Evolutionary conservation across 2,888 invertebrate species (phyloP), one percentile per base, ranked within the genome.

Genomic region (Dermolepida albohirtum): DNA sequence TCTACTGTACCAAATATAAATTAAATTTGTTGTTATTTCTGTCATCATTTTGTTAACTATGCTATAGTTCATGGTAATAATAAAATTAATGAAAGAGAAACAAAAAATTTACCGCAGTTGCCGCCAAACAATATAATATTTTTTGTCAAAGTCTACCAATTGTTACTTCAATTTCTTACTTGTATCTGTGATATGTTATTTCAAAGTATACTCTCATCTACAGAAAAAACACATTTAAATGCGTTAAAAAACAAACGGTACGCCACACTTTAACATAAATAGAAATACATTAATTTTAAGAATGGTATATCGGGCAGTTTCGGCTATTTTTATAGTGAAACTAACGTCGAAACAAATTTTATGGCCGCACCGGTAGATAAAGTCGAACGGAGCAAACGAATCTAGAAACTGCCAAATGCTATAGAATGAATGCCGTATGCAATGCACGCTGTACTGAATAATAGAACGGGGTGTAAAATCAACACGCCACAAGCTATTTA

Each of bases 401-500:
- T 47, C 59, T 47, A 27, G 29, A 44, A 47, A 47, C 59, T 14
- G 34, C 47, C 59, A 62, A 59, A 17, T 62, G 17, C 29, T 14
- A 64, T 64, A 54, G 39, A 43, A 17, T 34, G 34, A 7, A 34
- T 34, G 34, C 44, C 59, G 47, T 62, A 62, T 62, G 49, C 59
- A 34, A 62, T 62, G 49, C 59, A 34, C 14, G 34, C 55, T 41
- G 57, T 40, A 57, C 40, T 59, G 49, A 59, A 59, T 57, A 66
- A 66, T 66, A 57, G 55, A 57, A 40, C 49, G 43, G 59, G 40
- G 66, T 50, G 59, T 57, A 66, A 66, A 66, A 51, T 57, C 66
- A 66, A 66, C 66, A 66, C 17, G 27, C 66, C 55, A 39, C 40
- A 44, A 34, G 57, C 57, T 66, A 59, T 57, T 66, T 66, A 50